These are phyloP conservation scores for Melanostoma mellinum DNA, from an alignment of 2,888 invertebrate species.

Conservation along the genomic window DNA sequence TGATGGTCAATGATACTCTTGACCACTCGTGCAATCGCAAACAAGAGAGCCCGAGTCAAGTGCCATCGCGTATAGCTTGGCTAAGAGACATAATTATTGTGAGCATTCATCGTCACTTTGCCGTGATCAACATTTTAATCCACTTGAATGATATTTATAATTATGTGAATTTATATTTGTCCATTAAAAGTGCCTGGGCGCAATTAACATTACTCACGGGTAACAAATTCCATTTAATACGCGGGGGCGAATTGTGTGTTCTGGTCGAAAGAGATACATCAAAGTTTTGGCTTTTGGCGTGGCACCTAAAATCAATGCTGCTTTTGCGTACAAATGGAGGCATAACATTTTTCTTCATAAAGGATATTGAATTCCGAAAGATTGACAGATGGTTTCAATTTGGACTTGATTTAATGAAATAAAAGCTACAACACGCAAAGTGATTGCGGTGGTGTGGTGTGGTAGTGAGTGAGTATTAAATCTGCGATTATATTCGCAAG, in stretches of 20 bases:
- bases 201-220: constrained; percentile 60
- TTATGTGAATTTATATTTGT: constrained; percentile 56
- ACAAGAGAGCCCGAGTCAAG: constrained; percentile 13
- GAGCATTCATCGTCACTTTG: constrained; percentile 42
- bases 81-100: constrained; percentile 39
- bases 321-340: neutral
- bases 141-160: constrained; percentile 66
- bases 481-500: constrained; percentile 29
- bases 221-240: constrained; percentile 41
- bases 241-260: constrained; percentile 1
- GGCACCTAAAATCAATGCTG: constrained; percentile 8
- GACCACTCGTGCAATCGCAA: constrained; percentile 19
- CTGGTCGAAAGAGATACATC: constrained; percentile 11
- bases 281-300: constrained; percentile 32
- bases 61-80: constrained; percentile 21
- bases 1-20: constrained; percentile 54
- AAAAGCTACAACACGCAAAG: constrained; percentile 19
- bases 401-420: constrained; percentile 35
- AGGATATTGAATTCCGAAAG: constrained; percentile 37
- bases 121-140: constrained; percentile 64
- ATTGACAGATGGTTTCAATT: constrained; percentile 50
- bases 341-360: neutral
- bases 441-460: neutral
- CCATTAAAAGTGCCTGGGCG: constrained; percentile 31
- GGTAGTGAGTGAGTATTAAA: constrained; percentile 9